phyloP scores from a whole-genome alignment of 2,797 vertebrate genomes.

The Denticeps clupeoides region DNA sequence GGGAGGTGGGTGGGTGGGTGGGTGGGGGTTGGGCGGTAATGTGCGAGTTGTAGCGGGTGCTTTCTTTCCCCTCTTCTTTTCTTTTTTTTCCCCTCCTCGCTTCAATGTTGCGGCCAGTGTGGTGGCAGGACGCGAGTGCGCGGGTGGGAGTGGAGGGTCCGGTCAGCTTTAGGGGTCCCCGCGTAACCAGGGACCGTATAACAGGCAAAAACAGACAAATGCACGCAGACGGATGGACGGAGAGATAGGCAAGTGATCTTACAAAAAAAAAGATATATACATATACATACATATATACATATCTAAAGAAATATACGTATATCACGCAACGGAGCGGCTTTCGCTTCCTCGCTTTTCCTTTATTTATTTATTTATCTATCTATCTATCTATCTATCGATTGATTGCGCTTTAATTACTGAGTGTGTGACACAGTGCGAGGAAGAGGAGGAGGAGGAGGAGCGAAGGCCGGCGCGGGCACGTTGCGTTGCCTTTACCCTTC shows the following conservation, averaged over 20 bases:
- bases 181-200: constrained; percentile 36
- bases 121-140: constrained; percentile 66
- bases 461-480: constrained; percentile 47
- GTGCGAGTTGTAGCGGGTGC: constrained; percentile 67
- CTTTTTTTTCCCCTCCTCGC: constrained; percentile 58
- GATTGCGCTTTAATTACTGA: constrained; percentile 74
- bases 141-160: constrained; percentile 66
- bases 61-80: too few relatives aligned
- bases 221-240: constrained; percentile 65
- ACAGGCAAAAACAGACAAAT: constrained; percentile 23
- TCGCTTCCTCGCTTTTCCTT: constrained; percentile 17
- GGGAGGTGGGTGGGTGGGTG: constrained; percentile 15
- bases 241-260: constrained; percentile 68
- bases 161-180: constrained; percentile 64
- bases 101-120: constrained; percentile 69
- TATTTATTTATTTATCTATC: constrained; percentile 38
- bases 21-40: constrained; percentile 48
- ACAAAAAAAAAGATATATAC: constrained; percentile 32
- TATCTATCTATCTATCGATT: constrained; percentile 61
- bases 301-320: constrained; percentile 22
- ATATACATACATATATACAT: background rate
- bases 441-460: constrained; percentile 63
- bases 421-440: constrained; percentile 56
- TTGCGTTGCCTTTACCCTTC: constrained; percentile 42
- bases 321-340: constrained; percentile 39